Evolutionary conservation across 2,797 vertebrate genomes (phyloP), one percentile per base, ranked within the genome.

Genomic region (Sebastes steindachneri): DNA sequence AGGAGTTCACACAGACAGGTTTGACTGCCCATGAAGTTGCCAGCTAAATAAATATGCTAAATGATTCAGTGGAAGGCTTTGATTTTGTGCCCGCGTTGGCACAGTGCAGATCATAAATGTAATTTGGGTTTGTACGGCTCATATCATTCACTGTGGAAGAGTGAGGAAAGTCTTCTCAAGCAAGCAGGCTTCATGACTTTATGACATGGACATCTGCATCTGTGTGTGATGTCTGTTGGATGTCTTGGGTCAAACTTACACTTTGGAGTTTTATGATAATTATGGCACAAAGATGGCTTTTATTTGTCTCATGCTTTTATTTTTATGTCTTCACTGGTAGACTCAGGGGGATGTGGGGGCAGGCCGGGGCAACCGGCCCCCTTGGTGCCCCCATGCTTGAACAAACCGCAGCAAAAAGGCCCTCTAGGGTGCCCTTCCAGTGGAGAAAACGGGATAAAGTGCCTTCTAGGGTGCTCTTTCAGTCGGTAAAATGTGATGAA

Each of bases 21-120:
- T 62, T 91, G 91, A 85, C 89, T 92, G 80, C 82, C 80, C 75
- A 19, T 73, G 79, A 89, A 81, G 85, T 57, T 91, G 89, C 91
- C 93, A 95, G 88, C 85, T 85, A 93, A 89, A 90, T 88, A 93
- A 95, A 94, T 93, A 92, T 88, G 85, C 76, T 83, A 84, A 91
- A 93, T 81, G 92, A 94, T 90, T 91, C 89, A 92, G 88, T 91
- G 82, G 77, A 93, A 91, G 84, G 63, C 92, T 93, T 93, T 93
- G 87, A 93, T 92, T 90, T 75, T 23, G 77, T 89, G 92, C 91
- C 92, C 45, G 59, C 48, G 82, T 90, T 92, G 89, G 89, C 90
- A 91, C 80, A 12, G n/a, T 70, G 83, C 77, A 88, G 89, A 88
- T 93, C 86, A 86, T 87, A 91, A 90, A 90, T 80, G 87, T 86